Evolutionary conservation across 2,888 invertebrate species (phyloP), one percentile per base, ranked within the genome.

Genomic region (Scaptomyza reducta): DNA sequence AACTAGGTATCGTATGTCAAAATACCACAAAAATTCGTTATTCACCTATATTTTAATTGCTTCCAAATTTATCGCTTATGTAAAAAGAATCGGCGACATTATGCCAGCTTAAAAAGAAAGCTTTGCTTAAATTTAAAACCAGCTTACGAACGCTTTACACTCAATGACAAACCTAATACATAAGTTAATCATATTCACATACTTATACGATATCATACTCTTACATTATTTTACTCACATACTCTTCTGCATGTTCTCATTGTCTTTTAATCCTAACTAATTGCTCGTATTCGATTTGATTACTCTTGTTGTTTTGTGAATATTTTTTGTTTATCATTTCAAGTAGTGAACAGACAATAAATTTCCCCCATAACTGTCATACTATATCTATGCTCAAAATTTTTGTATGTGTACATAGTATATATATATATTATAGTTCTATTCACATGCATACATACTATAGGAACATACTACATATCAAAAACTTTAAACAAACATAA

Each of bases 351-450:
- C 64, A 80, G 78, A 77, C 83, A 80, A 87, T 67, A 50, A 84
- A 84, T 84, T 88, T 88, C 87, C 84, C 84, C 79, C 73, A 75
- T 82, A 79, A 70, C 75, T 81, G 79, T 73, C 70, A 79, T 73
- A 64, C 44, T 64, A 27, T 47, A 70, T 53, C 55, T 54, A 55
- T 47, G 46, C 18, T 38, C 33, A 18, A 29, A 40, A 50, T 70
- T 50, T 16, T 27, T 33, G 27, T 54, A 56, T 45, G 42, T 49
- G 42, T 54, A 60, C 27, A 49, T 40, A 40, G 16, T 38, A 14
- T 44, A 42, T 16, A 40, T 44, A 42, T 16, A 40, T 47, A 6
- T 22, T 40, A 45, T 45, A 63, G 45, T 9, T 49, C 27, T 46
- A 14, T 46, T 31, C 33, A 35, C 54, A 74, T 55, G 57, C 25